These are phyloP conservation scores for Delphinus delphis DNA, from an alignment of 2,113 vertebrate species.

Conservation along the genomic window DNA sequence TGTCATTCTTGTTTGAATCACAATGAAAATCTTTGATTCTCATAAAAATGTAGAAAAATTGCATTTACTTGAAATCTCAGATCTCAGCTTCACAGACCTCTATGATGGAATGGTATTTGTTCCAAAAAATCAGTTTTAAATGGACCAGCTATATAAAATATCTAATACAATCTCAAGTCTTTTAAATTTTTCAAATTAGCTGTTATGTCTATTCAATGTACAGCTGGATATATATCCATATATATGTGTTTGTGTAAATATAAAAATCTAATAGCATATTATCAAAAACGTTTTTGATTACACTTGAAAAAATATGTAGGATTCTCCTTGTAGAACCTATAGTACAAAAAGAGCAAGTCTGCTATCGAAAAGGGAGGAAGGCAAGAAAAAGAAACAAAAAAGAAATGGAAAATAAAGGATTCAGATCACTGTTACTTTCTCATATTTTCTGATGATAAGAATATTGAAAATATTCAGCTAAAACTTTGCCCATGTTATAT, in stretches of 20 bases:
- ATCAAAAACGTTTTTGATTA: neutral
- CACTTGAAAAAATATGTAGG: neutral
- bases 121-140: slow-evolving; percentile 20
- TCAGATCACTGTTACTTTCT: neutral
- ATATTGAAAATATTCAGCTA: neutral
- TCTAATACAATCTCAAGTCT: neutral
- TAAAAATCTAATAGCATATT: neutral
- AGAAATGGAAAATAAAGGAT: neutral
- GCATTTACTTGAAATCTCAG: slow-evolving; percentile 41
- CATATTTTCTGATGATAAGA: neutral
- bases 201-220: neutral
- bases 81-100: neutral
- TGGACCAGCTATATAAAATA: neutral
- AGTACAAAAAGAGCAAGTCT: neutral
- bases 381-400: neutral
- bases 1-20: slow-evolving; percentile 46
- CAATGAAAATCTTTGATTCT: slow-evolving; percentile 44
- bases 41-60: slow-evolving; percentile 17
- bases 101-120: neutral
- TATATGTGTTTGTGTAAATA: neutral
- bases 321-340: neutral
- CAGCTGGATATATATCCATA: neutral
- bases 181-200: neutral
- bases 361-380: neutral
- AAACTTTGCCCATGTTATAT: neutral